Base-by-base conservation (phyloP, 2,888 invertebrate species). In the Chaitophorus viminalis region DNA sequence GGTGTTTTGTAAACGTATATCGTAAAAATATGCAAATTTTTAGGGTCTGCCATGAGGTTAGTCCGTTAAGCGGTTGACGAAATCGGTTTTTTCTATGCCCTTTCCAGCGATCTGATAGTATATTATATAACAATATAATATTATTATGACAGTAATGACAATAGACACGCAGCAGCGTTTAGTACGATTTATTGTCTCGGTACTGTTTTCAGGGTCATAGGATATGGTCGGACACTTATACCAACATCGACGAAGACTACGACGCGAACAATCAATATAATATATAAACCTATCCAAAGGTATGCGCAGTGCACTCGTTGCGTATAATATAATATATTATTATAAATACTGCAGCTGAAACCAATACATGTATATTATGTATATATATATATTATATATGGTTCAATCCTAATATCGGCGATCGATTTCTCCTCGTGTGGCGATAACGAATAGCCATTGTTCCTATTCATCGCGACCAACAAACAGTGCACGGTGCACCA, bases 81-180 rank as follows among this genome's bases (percentile, higher is more conserved):
- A 85, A 68, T 46, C 84, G 46, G 21, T 29, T 46, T 31, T 84
- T 76, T 84, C 39, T 46, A 29, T 33, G 31, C 29, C 76, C 29
- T n/a, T 70, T 21, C 29, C 33, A 18, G 46, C 65, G 29, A 84
- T 84, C 85, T 52, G 85, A 85, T 85, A 79, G 18, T 60, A 60
- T 25, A n/a, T n/a, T n/a, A n/a, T n/a, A n/a, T n/a, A 65, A 78
- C 8, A 39, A 14, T 46, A 46, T 46, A 46, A 1, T 46, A 46
- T 39, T 14, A n/a, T 25, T n/a, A 36, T 29, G 86, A 79, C 86
- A 79, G 78, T 72, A 79, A 86, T 60, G 86, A 72, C 78, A 36
- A 86, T 36, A n/a, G 86, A 79, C 86, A 86, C 86, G 86, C 86
- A 79, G 86, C 86, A 79, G n/a, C 78, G 36, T 52, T 68, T 14